phyloP scores from a whole-genome alignment of 1,140 invertebrate genomes.

The Zophobas atratus region DNA sequence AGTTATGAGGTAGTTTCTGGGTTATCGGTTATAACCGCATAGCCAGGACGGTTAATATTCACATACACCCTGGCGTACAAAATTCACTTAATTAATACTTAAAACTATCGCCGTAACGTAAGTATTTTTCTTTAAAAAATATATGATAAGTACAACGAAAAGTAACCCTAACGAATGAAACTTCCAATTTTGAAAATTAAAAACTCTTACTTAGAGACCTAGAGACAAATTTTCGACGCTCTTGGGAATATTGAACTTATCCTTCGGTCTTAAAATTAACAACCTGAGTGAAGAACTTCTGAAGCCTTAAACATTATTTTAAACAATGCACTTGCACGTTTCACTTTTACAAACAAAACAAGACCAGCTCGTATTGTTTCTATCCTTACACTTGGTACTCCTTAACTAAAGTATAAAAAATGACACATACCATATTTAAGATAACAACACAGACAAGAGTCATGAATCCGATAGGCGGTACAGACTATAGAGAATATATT shows the following conservation, averaged over 20 bases:
- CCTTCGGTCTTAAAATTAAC: conserved; percentile 43
- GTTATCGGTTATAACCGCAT: conserved; percentile 36
- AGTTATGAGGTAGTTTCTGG: conserved; percentile 58
- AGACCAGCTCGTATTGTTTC: conserved; percentile 59
- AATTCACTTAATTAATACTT: conserved; percentile 45
- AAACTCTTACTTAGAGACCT: conserved; percentile 30
- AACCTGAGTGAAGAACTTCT: conserved; percentile 38
- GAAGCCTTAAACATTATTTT: conserved; percentile 31
- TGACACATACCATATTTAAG: conserved; percentile 55
- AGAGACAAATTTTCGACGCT: conserved; percentile 45
- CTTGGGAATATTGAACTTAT: conserved; percentile 19
- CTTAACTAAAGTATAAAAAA: conserved; percentile 57
- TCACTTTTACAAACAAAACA: conserved; percentile 53
- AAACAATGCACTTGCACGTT: conserved; percentile 46
- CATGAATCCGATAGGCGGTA: conserved; percentile 46
- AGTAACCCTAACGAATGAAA: conserved; percentile 1
- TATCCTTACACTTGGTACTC: conserved; percentile 46
- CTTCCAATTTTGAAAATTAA: conserved; percentile 10
- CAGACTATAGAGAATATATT: conserved; percentile 48
- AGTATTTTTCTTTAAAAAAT: conserved; percentile 41
- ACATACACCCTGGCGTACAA: conserved; percentile 52
- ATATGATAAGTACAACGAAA: conserved; percentile 49
- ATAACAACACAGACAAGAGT: conserved; percentile 57
- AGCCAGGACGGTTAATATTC: conserved; percentile 52
- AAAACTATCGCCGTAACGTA: conserved; percentile 50